Percentiles rank a stretch among this genome's conserved stretches.
Evolutionary conservation across 2,113 vertebrate species (phyloP).

Genomic region (Notothenia rossii): DNA sequence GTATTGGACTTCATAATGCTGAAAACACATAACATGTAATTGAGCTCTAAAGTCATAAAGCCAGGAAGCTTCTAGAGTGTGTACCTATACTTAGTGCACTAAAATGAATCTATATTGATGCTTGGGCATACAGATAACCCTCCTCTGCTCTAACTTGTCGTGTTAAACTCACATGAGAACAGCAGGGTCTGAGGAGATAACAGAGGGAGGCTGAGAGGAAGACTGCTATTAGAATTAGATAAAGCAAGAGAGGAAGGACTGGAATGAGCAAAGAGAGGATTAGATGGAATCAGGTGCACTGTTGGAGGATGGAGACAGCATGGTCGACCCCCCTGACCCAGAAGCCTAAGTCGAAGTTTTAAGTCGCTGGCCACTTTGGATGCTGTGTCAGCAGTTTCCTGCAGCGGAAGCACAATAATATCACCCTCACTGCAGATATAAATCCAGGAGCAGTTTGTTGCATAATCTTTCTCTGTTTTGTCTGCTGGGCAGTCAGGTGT

Average conservation of each 20-base stretch:
- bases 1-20: constrained; percentile 12
- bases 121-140: constrained; percentile 2
- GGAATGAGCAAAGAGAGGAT: constrained; percentile 23
- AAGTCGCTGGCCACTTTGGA: constrained; percentile 3
- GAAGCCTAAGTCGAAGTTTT: constrained; percentile 2
- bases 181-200: constrained; percentile 37
- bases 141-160: constrained; percentile 40
- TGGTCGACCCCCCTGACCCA: constrained; percentile 12
- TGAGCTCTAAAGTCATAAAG: not conserved
- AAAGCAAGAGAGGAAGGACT: constrained; percentile 25
- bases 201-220: not conserved
- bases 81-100: constrained; percentile 13
- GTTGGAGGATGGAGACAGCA: constrained; percentile 17
- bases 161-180: constrained; percentile 24
- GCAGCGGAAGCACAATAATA: not conserved
- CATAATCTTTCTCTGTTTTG: constrained; percentile 60
- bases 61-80: not conserved
- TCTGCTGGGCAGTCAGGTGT: constrained; percentile 69
- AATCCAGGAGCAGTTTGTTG: constrained; percentile 44
- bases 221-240: constrained; percentile 26
- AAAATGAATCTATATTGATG: constrained; percentile 6
- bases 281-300: constrained; percentile 40
- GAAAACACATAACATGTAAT: not conserved
- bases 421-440: constrained; percentile 23
- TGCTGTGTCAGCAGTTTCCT: constrained; percentile 15